Percentiles rank a stretch among this genome's conserved stretches.
Evolutionary conservation across 2,888 invertebrate species (phyloP).

Genomic region (Heterodera filipjevi): DNA sequence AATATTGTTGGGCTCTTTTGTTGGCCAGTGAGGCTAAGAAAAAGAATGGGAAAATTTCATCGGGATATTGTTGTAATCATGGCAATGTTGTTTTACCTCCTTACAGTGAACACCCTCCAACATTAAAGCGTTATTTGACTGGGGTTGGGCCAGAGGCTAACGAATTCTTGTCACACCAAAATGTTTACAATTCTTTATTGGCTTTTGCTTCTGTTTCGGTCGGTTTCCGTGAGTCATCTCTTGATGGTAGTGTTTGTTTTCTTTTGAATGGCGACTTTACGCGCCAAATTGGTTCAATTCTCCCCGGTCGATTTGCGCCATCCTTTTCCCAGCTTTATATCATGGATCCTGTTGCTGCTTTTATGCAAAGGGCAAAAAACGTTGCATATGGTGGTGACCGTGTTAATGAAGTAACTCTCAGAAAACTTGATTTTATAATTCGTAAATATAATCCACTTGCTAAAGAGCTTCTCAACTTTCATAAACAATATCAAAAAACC

Average conservation of each 20-base stretch:
- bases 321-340: conserved; percentile 18
- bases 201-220: background rate
- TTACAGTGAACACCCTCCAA: background rate
- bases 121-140: background rate
- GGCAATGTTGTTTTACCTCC: background rate
- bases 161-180: background rate
- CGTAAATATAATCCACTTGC: background rate
- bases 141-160: background rate
- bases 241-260: conserved; percentile 5
- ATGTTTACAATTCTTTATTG: background rate
- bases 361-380: background rate
- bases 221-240: background rate
- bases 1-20: background rate
- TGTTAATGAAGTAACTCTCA: background rate
- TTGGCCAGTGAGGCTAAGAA: background rate
- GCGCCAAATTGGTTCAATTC: background rate
- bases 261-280: conserved; percentile 5
- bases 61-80: background rate
- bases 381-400: background rate
- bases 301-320: background rate
- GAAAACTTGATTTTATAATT: background rate
- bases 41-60: background rate
- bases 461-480: background rate
- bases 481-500: background rate
- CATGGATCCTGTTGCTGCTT: background rate